phyloP scores from a whole-genome alignment of 2,797 vertebrate species.

The Lycodopsis pacificus region DNA sequence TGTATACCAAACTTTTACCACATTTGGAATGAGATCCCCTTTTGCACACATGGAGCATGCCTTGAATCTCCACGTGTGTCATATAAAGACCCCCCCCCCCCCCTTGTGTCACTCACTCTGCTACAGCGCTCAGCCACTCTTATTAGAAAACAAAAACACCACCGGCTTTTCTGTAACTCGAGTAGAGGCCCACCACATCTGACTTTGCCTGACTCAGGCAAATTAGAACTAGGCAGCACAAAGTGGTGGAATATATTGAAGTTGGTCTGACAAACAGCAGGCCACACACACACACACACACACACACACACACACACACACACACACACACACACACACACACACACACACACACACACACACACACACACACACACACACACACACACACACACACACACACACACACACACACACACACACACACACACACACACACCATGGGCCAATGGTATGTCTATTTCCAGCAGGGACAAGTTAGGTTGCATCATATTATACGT shows the following conservation, averaged over 20 bases:
- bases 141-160: constrained; percentile 26
- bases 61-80: neutral
- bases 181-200: constrained; percentile 33
- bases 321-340: constrained; percentile 25
- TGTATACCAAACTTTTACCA: constrained; percentile 7
- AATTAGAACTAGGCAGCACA: constrained; percentile 29
- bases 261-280: constrained; percentile 22
- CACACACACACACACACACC: constrained; percentile 11
- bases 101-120: constrained; percentile 4
- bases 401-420: constrained; percentile 14
- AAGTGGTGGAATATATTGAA: constrained; percentile 7
- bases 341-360: constrained; percentile 21
- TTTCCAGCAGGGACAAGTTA: constrained; percentile 59
- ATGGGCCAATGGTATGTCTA: constrained; percentile 62
- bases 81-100: neutral
- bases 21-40: neutral
- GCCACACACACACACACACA: constrained; percentile 31
- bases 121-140: constrained; percentile 26
- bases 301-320: constrained; percentile 11
- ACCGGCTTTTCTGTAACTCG: constrained; percentile 55
- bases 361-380: constrained; percentile 19
- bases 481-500: constrained; percentile 73
- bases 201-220: constrained; percentile 7
- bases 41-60: neutral
- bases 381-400: constrained; percentile 13